Evolutionary conservation across 2,113 vertebrate genomes (phyloP), one percentile per base, ranked within the genome.

Genomic region (Cyprinodon variegatus): DNA sequence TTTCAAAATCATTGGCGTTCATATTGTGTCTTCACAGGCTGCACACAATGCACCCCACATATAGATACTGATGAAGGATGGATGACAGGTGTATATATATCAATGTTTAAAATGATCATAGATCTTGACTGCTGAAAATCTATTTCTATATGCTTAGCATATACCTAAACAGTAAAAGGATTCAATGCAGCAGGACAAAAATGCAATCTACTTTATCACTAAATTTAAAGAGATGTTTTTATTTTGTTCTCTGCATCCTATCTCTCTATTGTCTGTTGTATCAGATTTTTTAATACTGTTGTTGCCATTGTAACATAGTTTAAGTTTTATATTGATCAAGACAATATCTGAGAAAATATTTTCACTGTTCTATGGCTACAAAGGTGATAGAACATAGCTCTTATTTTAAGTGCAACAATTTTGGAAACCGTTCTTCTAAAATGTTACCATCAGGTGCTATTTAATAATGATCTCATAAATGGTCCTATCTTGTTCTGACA

Each of bases 1-100:
- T 81, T 84, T 82, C 69, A 73, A 60, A 73, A 67, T 90, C 1
- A 8, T 86, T 85, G 68, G 72, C 59, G 76, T 46, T 68, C 74
- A 84, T 84, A 74, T 43, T 71, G 59, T 84, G 78, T 83, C 82
- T 72, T 82, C 73, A 68, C 63, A 64, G 46, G 20, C 43, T 11
- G 41, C 48, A 68, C 13, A 61, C 37, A 36, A 22, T 5, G 45
- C 20, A 41, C 46, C 69, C 43, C 2, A 6, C 11, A 73, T 75
- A 69, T 45, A 46, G 38, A 46, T 29, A 29, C 29, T 29, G 29
- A 29, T 29, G 29, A 29, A 45, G 50, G 41, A 62, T 38, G 36
- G 45, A 61, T 48, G 38, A 66, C 60, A 36, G 48, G 36, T 45
- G 29, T 29, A 29, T 29, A 29, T 29, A 29, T 29, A 59, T 78